Evolutionary conservation across 2,888 invertebrate species (phyloP), one percentile per base, ranked within the genome.

Genomic region (Drosophila dives): DNA sequence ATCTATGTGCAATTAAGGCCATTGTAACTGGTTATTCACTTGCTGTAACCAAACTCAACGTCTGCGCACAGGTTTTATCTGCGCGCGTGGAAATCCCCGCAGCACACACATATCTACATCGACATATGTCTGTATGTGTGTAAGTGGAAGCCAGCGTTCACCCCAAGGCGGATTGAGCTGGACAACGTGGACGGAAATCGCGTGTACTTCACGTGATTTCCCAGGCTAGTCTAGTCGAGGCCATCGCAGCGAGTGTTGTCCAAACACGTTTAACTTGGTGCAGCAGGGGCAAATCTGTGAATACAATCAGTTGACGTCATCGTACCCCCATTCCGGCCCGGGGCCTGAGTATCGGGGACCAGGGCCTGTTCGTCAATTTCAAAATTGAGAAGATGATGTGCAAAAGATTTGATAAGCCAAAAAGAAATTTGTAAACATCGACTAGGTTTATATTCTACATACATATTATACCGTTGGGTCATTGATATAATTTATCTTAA

Each of bases 141-240:
- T 15, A 7, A 12, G 33, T 33, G 8, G 11, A 29, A n/a, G 4
- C 3, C 36, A 63, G 70, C 58, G 67, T 60, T 55, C 59, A 65
- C 1, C 20, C 54, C 49, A n/a, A 53, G 17, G 45, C 26, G 42
- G 10, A 59, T 45, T 40, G 42, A 5, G 38, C 12, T n/a, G 34
- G 34, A 32, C 45, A 45, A 23, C 20, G 45, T 20, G 45, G 49
- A 17, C 49, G 26, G 51, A 49, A 33, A 80, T 88, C 80, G 78
- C 69, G 75, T 78, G 75, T 42, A 51, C 58, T 74, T 77, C 66
- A 72, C 66, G 75, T 86, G 80, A 83, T 81, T 36, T 7, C 20
- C 20, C 20, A 15, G 12, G 26, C 17, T 26, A 17, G 6, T 7
- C 6, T 17, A 49, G 26, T 26, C 29, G 8, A 53, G 15, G 15